phyloP scores from a whole-genome alignment of 2,113 vertebrate species.

The Mugil cephalus region DNA sequence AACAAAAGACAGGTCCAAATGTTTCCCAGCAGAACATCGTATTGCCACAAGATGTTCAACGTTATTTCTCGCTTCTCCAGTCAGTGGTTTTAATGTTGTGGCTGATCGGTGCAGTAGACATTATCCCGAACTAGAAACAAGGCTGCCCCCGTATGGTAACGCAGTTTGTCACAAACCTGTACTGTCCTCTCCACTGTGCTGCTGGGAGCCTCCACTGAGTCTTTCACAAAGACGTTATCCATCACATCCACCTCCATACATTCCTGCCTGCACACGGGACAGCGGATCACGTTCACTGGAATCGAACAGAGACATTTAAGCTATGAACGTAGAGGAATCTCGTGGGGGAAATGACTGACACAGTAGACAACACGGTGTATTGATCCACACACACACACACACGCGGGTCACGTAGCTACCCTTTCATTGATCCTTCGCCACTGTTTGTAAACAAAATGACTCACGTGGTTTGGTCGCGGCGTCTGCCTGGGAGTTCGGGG shows the following conservation, averaged over 20 bases:
- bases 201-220: conserved; percentile 93
- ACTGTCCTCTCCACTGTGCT: conserved; percentile 94
- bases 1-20: too few relatives aligned
- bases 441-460: conserved; percentile 72
- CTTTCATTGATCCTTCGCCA: background rate
- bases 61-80: too few relatives aligned
- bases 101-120: background rate
- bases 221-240: conserved; percentile 96
- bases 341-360: too few relatives aligned
- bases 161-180: conserved; percentile 83
- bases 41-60: too few relatives aligned
- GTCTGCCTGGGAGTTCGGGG: conserved; percentile 70
- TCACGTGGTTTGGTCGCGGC: conserved; percentile 70
- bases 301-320: conserved; percentile 39
- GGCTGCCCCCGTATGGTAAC: conserved; percentile 14
- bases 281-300: conserved; percentile 92
- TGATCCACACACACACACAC: too few relatives aligned
- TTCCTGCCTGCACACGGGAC: conserved; percentile 94
- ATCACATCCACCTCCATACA: conserved; percentile 94
- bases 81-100: too few relatives aligned
- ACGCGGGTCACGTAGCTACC: too few relatives aligned
- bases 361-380: too few relatives aligned
- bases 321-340: too few relatives aligned
- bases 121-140: background rate
- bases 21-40: too few relatives aligned